A percentile compares a stretch with the other conserved stretches of the same genome.
Conservation (phyloP, 2,113 vertebrate genomes). For the Neolamprologus hecqui region DNA sequence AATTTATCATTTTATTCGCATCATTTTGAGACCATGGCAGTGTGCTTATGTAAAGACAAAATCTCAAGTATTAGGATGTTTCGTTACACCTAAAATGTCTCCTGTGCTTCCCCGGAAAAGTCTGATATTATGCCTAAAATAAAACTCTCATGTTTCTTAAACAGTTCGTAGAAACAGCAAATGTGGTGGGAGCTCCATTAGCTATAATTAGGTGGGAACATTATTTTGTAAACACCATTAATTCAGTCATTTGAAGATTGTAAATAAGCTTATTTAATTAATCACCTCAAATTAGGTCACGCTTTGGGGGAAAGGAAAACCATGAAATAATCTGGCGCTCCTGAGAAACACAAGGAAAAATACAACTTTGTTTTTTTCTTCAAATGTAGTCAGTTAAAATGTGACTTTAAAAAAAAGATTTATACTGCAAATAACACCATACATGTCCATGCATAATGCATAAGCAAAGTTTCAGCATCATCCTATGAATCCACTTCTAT, state of each 20-base stretch:
- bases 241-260: not conserved
- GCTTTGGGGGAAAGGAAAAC: not conserved
- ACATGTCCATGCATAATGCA: not conserved
- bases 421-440: not conserved
- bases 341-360: not conserved
- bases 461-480: not conserved
- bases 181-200: not conserved
- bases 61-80: not conserved
- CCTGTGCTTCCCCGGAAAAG: accelerated
- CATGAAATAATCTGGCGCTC: accelerated
- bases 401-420: not conserved
- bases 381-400: not conserved
- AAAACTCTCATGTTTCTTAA: not conserved
- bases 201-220: not conserved
- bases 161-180: not conserved
- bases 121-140: not conserved
- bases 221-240: not conserved
- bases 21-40: accelerated
- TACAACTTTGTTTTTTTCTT: not conserved
- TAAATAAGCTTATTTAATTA: not conserved
- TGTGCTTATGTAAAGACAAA: not conserved
- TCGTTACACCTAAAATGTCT: not conserved
- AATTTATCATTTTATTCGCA: not conserved
- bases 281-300: not conserved
- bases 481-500: not conserved